These are phyloP conservation scores for Rhabdomys dilectus DNA, from an alignment of 2,113 vertebrate genomes.

Conservation along the genomic window DNA sequence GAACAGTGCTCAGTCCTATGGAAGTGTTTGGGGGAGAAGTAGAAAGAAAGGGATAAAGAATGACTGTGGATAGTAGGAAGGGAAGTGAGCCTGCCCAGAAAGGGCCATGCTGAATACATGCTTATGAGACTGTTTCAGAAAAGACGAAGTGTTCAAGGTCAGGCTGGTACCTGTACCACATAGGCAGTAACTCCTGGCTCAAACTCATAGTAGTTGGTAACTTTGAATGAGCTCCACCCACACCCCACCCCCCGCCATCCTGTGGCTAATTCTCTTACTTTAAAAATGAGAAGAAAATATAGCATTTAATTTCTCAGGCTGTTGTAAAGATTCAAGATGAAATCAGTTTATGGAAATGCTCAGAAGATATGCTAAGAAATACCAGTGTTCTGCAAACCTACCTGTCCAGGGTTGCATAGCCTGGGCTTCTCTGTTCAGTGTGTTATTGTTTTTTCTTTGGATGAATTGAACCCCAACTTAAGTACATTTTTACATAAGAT, in stretches of 20 bases:
- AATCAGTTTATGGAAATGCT: not conserved
- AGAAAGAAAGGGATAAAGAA: not conserved
- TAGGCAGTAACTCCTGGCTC: not conserved
- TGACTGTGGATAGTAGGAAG: not conserved
- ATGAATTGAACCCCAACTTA: not conserved
- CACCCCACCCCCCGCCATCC: too few species aligned
- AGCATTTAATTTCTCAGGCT: not conserved
- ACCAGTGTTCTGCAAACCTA: not conserved
- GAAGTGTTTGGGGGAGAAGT: not conserved
- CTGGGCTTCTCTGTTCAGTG: not conserved
- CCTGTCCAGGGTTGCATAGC: not conserved
- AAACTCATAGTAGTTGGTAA: not conserved
- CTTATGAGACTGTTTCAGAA: not conserved
- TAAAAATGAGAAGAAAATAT: not conserved
- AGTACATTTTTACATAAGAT: slow-evolving; percentile 9
- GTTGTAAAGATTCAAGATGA: not conserved
- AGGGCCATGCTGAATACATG: not conserved
- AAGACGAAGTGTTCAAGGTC: not conserved
- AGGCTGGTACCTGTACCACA: not conserved
- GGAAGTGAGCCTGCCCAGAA: not conserved
- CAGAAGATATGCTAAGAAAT: not conserved
- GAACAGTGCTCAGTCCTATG: not conserved
- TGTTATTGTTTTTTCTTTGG: not conserved
- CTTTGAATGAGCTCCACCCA: not conserved
- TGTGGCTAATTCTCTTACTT: not conserved